A percentile compares a stretch with the other conserved stretches of the same genome.
Conservation (phyloP, 2,797 vertebrate species). For the Cuculus canorus region DNA sequence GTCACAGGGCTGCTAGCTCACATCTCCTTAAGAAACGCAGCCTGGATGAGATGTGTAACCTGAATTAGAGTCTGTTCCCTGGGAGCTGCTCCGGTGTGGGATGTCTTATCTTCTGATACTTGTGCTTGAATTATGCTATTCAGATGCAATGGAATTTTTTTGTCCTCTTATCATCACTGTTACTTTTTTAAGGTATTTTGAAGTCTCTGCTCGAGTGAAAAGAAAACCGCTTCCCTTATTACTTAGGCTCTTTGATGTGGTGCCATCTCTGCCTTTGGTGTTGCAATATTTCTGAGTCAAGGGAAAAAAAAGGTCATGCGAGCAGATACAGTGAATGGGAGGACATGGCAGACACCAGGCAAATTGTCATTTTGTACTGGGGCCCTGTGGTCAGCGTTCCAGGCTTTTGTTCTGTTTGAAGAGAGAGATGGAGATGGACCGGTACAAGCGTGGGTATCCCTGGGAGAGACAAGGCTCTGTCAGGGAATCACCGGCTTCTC, state of each 20-base stretch:
- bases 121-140: not conserved
- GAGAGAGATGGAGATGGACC: not conserved
- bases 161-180: not conserved
- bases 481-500: not conserved
- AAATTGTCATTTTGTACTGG: not conserved
- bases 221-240: not conserved
- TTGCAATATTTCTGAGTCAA: not conserved
- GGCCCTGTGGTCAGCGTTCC: not conserved
- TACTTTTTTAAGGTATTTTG: constrained; percentile 19
- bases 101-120: not conserved
- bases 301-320: not conserved
- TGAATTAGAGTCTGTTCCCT: not conserved
- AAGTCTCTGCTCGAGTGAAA: constrained; percentile 5
- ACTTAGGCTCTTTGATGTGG: not conserved
- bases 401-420: not conserved
- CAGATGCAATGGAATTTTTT: not conserved
- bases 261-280: not conserved
- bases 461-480: not conserved
- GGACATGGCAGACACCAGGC: not conserved
- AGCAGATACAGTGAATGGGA: not conserved
- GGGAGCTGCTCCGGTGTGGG: not conserved
- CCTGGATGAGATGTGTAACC: not conserved
- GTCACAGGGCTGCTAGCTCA: not conserved
- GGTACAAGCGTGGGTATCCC: not conserved
- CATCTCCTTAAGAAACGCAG: not conserved